Evolutionary conservation across 2,113 vertebrate species (phyloP).

Genomic region (Cynocephalus volans): DNA sequence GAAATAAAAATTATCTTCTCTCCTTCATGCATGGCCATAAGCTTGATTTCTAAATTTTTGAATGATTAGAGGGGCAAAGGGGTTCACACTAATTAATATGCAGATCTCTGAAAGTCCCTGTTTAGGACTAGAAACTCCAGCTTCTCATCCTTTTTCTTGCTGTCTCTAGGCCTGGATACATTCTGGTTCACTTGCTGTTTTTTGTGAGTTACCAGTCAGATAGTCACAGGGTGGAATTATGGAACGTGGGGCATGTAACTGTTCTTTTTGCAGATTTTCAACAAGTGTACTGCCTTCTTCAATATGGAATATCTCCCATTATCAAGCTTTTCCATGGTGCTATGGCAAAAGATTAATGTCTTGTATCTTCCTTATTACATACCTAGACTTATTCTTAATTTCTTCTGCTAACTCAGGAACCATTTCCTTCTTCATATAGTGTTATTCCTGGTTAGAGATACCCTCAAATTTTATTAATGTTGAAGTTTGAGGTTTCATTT

Average conservation of each 20-base stretch:
- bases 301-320: not conserved
- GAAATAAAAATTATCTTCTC: not conserved
- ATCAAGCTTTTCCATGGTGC: not conserved
- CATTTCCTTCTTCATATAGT: not conserved
- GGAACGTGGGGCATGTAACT: not conserved
- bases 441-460: not conserved
- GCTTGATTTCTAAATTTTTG: not conserved
- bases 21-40: not conserved
- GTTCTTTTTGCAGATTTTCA: not conserved
- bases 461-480: not conserved
- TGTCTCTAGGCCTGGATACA: not conserved
- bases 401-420: not conserved
- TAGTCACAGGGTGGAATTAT: not conserved
- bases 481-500: not conserved
- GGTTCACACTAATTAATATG: not conserved
- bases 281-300: not conserved
- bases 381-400: not conserved
- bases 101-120: not conserved
- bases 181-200: not conserved
- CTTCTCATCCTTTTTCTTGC: not conserved
- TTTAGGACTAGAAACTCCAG: not conserved
- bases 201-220: not conserved
- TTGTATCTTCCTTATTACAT: not conserved
- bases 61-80: not conserved
- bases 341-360: not conserved